Base-by-base conservation (phyloP, 2,888 invertebrate genomes). In the Steinernema carpocapsae region DNA sequence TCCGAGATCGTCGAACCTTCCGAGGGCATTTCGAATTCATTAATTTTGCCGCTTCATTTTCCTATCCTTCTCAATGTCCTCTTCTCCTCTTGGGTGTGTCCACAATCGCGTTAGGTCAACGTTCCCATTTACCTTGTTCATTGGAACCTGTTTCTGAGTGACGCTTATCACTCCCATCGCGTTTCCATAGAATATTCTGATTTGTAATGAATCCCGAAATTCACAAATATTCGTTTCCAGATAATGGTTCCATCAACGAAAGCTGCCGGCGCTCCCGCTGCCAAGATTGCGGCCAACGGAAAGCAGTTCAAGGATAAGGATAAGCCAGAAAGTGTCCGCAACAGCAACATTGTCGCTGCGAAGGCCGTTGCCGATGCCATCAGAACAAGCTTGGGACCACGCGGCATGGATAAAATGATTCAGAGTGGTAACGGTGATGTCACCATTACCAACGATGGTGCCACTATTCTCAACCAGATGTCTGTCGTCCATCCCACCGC, bases 391-490 rank as follows among this genome's bases (percentile, higher is more conserved):
- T 91, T 99, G 89, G 99, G 99, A 3, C 99, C 99, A 24, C 92
- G 94, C 83, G 87, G 99, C 79, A 99, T 99, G 99, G 99, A 99
- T 88, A 99, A 99, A 91, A 99, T 99, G 99, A 99, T 99, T 86
- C 97, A 99, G 91, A 91, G 94, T 45, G 92, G 92, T 45, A 96
- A 94, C 90, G 97, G 97, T 48, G 97, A 97, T 91, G 99, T 99
- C 0, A 97, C 97, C 1, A 99, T 99, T 79, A 99, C 99, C 73
- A 99, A 99, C 90, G 99, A 99, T 91, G 99, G 99, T 75, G 99
- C 99, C 45, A 99, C 99, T 45, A 99, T 99, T 89, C 90, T 99
- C 76, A 97, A 99, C 89, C 94, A 97, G 90, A 99, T 99, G 92
- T 94, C 94, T 89, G 97, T 99, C 0, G 91, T 94, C 79, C 99